Evolutionary conservation across 2,888 invertebrate species (phyloP).

Genomic region (Dicranocentrus wangi): DNA sequence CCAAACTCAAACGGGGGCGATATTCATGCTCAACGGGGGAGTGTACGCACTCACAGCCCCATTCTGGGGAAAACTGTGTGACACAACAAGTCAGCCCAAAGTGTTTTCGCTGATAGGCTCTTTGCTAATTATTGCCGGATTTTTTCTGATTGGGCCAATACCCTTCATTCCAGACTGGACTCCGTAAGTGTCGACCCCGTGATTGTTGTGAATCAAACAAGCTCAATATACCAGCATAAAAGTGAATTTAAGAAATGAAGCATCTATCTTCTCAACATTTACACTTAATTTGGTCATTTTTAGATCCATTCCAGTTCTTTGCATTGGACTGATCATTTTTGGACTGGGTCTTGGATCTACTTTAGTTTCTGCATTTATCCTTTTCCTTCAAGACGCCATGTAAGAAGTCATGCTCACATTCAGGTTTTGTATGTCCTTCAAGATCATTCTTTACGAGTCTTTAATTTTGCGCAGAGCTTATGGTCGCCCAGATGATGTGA

Average conservation of each 20-base stretch:
- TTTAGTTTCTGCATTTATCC: constrained; percentile 89
- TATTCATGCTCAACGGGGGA: constrained; percentile 90
- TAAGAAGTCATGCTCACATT: constrained; percentile 77
- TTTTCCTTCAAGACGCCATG: constrained; percentile 87
- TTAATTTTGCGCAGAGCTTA: constrained; percentile 77
- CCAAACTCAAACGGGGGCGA: constrained; percentile 83
- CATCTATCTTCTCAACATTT: too few relatives aligned
- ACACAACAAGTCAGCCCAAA: constrained; percentile 82
- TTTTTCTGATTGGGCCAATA: constrained; percentile 86
- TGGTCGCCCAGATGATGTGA: constrained; percentile 88
- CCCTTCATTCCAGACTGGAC: constrained; percentile 81
- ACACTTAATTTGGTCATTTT: neutral
- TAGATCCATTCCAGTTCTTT: constrained; percentile 74
- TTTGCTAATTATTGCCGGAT: constrained; percentile 81
- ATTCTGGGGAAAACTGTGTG: constrained; percentile 86
- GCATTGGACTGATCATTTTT: constrained; percentile 84
- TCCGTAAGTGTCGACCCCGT: constrained; percentile 76
- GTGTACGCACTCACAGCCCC: constrained; percentile 87
- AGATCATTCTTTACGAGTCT: neutral
- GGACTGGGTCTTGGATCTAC: constrained; percentile 89
- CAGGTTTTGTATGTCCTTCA: neutral
- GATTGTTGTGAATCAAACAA: too few relatives aligned
- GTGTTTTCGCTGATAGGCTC: constrained; percentile 82
- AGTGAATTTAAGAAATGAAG: too few relatives aligned
- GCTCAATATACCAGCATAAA: too few relatives aligned